Evolutionary conservation across 2,797 vertebrate genomes (phyloP).

Genomic region (Todus mexicanus): DNA sequence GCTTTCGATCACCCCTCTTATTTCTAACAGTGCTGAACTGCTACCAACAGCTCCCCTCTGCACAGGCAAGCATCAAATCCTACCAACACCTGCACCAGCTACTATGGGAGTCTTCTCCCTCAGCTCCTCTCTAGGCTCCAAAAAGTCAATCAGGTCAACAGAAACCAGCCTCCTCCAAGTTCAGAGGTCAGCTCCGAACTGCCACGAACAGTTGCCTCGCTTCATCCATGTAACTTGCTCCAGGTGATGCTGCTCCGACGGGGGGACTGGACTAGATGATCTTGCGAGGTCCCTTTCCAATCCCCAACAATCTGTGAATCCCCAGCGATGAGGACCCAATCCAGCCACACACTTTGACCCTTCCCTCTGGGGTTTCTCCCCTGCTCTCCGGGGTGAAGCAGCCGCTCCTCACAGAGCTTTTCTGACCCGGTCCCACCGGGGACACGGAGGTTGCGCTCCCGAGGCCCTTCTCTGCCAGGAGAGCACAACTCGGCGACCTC

Average conservation of each 20-base stretch:
- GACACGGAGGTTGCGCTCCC: too few species aligned
- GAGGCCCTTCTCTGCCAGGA: not conserved
- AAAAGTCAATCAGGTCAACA: too few species aligned
- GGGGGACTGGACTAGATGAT: too few species aligned
- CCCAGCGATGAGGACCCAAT: not conserved
- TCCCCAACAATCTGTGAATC: too few species aligned
- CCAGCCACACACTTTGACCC: fast-evolving
- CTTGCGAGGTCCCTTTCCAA: too few species aligned
- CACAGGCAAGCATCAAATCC: too few species aligned
- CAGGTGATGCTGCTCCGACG: too few species aligned
- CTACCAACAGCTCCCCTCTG: not conserved
- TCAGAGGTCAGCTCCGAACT: not conserved
- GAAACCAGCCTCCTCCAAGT: not conserved
- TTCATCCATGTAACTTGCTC: too few species aligned
- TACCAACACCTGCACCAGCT: not conserved
- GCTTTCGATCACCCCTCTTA: not conserved
- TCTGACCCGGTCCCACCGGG: not conserved
- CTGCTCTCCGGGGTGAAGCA: not conserved
- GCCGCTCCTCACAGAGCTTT: not conserved
- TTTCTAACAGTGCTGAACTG: not conserved
- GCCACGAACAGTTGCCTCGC: fast-evolving
- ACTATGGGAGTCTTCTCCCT: not conserved
- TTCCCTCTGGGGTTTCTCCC: not conserved
- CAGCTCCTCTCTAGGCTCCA: not conserved
- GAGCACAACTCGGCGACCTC: not conserved